phyloP scores from a whole-genome alignment of 1,140 invertebrate genomes.

The Drosophila subpulchrella region DNA sequence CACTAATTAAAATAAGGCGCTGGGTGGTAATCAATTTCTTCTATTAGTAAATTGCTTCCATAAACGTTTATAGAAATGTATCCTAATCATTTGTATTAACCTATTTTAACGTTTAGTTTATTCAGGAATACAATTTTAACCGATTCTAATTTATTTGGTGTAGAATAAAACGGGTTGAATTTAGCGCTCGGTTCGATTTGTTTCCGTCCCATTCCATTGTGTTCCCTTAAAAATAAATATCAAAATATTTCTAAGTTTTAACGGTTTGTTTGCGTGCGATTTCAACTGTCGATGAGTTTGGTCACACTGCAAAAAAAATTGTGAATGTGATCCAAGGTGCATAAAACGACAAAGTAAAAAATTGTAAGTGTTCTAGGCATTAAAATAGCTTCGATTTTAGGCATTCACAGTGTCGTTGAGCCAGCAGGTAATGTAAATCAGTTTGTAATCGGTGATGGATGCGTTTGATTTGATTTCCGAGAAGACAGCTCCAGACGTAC shows the following conservation, averaged over 20 bases:
- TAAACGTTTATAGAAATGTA: no score
- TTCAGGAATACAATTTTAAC: no score
- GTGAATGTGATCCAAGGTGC: conserved; percentile 32
- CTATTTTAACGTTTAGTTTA: background rate
- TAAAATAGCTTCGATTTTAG: background rate
- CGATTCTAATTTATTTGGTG: background rate
- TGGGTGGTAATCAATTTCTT: background rate
- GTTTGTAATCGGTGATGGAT: background rate
- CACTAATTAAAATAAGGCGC: background rate
- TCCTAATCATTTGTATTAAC: background rate
- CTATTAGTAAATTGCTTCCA: background rate
- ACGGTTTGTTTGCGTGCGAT: conserved; percentile 27
- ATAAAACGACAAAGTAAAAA: conserved; percentile 41
- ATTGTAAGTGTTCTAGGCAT: conserved; percentile 32
- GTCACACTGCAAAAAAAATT: conserved; percentile 40
- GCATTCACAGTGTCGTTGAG: background rate
- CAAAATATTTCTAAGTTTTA: background rate
- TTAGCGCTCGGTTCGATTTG: no score
- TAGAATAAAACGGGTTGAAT: no score
- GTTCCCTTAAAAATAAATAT: background rate
- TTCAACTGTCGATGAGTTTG: background rate
- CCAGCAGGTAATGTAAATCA: background rate
- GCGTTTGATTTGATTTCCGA: background rate
- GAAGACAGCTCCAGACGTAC: background rate
- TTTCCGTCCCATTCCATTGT: background rate